Base-by-base conservation (phyloP, 2,888 invertebrate species). In the Raillietiella orientalis region DNA sequence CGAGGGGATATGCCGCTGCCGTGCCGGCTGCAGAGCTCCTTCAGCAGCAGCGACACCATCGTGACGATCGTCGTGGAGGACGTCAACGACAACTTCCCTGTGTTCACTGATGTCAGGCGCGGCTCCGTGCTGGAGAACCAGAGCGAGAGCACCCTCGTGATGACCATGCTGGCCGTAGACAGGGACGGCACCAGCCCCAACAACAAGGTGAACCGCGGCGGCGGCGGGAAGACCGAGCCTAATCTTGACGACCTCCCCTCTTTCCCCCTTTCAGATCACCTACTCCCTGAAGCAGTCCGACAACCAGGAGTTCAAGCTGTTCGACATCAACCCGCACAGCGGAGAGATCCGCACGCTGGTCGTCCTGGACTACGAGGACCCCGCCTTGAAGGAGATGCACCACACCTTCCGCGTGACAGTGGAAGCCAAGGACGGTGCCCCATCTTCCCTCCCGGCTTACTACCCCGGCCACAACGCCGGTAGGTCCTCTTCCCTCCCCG, bases 41-140 rank as follows among this genome's bases (percentile, higher is more conserved):
- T n/a, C n/a, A n/a, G n/a, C n/a, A n/a, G n/a, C n/a, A n/a, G n/a
- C n/a, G 71, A 72, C 46, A 66, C 66, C 9, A 60, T 62, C 28
- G 57, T 77, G 26, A 62, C 61, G 37, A 64, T 84, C 16, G 59
- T 63, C 44, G 59, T 84, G 2, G 55, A 61, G 39, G 82, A 84
- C 42, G 75, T 75, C 0, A 84, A 84, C 40, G 84, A 84, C 42
- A 77, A 77, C 39, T 71, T 35, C 43, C 84, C 67, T 1, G 62
- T 62, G 35, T 79, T 84, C 39, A 66, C 67, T 23, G 72, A 74
- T 44, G 59, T 69, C 9, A 58, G 65, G 37, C 61, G 62, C 10
- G 77, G 75, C 2, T 66, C 63, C 36, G 74, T 79, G 4, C 47
- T 71, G 31, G 79, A 79, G 50, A 75, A 82, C 40, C 74, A 77